Evolutionary conservation across 2,113 vertebrate genomes (phyloP), one percentile per base, ranked within the genome.

Genomic region (Oreochromis spilurus): DNA sequence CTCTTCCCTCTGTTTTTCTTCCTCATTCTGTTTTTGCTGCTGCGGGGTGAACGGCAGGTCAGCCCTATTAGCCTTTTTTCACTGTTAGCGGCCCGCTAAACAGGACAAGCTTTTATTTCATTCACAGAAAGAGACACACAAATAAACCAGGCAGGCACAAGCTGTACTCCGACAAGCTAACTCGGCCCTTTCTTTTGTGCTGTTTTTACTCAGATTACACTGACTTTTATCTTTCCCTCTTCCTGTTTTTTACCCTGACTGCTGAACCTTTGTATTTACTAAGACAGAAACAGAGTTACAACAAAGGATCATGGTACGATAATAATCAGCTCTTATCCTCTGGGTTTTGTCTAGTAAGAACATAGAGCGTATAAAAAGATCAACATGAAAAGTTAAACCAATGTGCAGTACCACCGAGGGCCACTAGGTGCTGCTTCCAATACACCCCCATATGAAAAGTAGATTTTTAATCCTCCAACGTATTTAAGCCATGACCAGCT

Each of bases 51-150:
- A 87, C 84, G 88, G 72, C 83, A 67, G 93, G 95, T 93, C 93
- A 95, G 75, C 70, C 94, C 91, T 94, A 94, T 95, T 95, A 92
- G 95, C 93, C 94, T 95, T 94, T 96, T 96, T 93, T 80, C 89
- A 91, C 93, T 92, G 93, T 92, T 89, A 86, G 43, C 55, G 70
- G 86, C 83, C 83, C 55, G 53, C 92, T 88, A 91, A 94, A 95
- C 93, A 95, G 93, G 89, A 93, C 91, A 62, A 86, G 93, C 94
- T 95, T 94, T 94, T 80, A 94, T 93, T 88, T 93, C 87, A 87
- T 79, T 90, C 88, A 90, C 77, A 83, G 29, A 81, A 67, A 50
- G 19, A 83, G 17, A 87, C 52, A 12, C 84, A 82, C 45, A 86
- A 81, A 77, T 84, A 75, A 62, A 55, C 48, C 65, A 14, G 79